Percentiles rank a stretch among this genome's conserved stretches.
Evolutionary conservation across 2,113 vertebrate genomes (phyloP).

Genomic region (Empidonax traillii): DNA sequence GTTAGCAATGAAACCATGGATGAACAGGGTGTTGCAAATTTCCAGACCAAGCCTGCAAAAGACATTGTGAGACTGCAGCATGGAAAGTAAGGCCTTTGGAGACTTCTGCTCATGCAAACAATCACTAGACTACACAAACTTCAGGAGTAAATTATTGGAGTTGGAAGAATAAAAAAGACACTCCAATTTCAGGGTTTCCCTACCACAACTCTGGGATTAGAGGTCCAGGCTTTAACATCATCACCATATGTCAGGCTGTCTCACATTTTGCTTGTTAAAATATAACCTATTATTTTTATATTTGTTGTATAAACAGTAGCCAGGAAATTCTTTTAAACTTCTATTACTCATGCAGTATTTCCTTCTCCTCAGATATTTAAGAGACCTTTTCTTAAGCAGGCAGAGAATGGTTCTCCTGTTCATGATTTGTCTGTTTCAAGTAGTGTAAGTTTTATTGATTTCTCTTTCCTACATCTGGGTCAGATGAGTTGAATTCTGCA

Average conservation of each 20-base stretch:
- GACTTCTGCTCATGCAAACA: slow-evolving; percentile 49
- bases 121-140: background rate
- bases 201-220: slow-evolving; percentile 20
- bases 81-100: slow-evolving; percentile 25
- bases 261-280: slow-evolving; percentile 37
- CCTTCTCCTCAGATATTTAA: slow-evolving; percentile 33
- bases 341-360: slow-evolving; percentile 52
- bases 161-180: slow-evolving; percentile 53
- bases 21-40: slow-evolving; percentile 12
- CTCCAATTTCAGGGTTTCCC: slow-evolving; percentile 37
- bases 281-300: slow-evolving; percentile 32
- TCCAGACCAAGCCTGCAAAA: slow-evolving; percentile 48
- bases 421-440: background rate
- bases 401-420: slow-evolving; percentile 50
- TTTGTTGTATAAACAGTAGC: slow-evolving; percentile 62
- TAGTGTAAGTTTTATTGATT: background rate
- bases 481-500: background rate
- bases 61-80: slow-evolving; percentile 37
- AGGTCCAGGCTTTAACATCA: slow-evolving; percentile 48
- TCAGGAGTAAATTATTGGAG: slow-evolving; percentile 48
- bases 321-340: slow-evolving; percentile 60
- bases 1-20: slow-evolving; percentile 20
- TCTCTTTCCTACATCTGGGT: slow-evolving; percentile 4
- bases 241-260: slow-evolving; percentile 40
- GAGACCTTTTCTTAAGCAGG: background rate